Percentiles rank a stretch among this genome's conserved stretches.
These are phyloP conservation scores for Penelope pileata DNA, from an alignment of 2,113 vertebrate genomes.

Conservation along the genomic window DNA sequence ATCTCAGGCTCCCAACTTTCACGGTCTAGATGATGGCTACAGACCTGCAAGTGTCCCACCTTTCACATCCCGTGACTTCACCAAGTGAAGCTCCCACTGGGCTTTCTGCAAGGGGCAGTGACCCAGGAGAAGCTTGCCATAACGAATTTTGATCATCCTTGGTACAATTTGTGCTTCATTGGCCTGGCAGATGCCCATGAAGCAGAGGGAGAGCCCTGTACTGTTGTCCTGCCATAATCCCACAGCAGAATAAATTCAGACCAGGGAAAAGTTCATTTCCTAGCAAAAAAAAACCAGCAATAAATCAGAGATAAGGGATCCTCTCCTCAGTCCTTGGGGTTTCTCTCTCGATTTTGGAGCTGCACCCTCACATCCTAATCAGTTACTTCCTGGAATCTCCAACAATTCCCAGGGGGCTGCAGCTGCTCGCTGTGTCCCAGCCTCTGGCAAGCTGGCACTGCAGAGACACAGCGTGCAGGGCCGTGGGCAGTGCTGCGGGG, in stretches of 20 bases:
- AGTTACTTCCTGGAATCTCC: neutral
- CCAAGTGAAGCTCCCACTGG: neutral
- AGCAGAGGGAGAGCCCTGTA: neutral
- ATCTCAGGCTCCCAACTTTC: neutral
- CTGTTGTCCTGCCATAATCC: neutral
- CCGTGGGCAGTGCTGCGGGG: too few relatives aligned
- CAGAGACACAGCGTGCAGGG: neutral
- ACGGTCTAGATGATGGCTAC: neutral
- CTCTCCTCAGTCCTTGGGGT: neutral
- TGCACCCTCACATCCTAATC: neutral
- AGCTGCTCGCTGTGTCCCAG: constrained; percentile 49
- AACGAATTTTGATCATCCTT: neutral
- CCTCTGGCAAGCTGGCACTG: neutral
- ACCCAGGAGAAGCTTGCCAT: neutral
- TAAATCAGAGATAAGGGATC: neutral
- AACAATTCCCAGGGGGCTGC: neutral
- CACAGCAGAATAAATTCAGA: neutral
- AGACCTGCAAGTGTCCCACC: neutral
- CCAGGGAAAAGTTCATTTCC: neutral
- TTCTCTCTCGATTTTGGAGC: neutral
- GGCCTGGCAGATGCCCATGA: neutral
- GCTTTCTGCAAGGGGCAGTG: neutral
- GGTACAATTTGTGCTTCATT: neutral
- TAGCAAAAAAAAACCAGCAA: neutral
- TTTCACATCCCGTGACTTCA: neutral